Conservation (phyloP, 2,113 vertebrate genomes). For the Phalacrocorax brasilianus region DNA sequence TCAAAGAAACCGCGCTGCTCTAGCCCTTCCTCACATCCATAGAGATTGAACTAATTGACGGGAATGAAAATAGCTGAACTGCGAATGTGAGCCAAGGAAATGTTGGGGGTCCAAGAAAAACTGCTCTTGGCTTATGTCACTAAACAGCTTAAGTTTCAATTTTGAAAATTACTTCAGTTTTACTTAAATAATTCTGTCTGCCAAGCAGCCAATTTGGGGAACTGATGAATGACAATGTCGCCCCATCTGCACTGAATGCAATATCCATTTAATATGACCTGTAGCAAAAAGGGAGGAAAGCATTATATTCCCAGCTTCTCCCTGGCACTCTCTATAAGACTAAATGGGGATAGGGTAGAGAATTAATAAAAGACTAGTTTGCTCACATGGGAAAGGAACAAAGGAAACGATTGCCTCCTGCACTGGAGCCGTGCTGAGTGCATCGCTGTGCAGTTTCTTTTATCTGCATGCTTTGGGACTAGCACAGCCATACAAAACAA, state of each 20-base stretch:
- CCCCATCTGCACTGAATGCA: conserved; percentile 51
- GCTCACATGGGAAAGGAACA: conserved; percentile 41
- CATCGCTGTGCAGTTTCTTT: conserved; percentile 9
- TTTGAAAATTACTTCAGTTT: conserved; percentile 73
- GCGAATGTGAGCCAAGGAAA: conserved; percentile 60
- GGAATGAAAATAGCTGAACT: conserved; percentile 52
- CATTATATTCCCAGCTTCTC: conserved; percentile 37
- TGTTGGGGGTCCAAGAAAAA: conserved; percentile 68
- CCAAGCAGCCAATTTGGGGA: conserved; percentile 67
- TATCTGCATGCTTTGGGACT: conserved; percentile 34
- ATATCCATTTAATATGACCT: conserved; percentile 64
- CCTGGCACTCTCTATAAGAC: conserved; percentile 5
- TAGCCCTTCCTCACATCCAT: conserved; percentile 36
- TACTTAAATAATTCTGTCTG: conserved; percentile 69
- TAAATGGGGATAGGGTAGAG: not conserved
- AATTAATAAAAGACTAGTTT: conserved; percentile 48
- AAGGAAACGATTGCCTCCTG: conserved; percentile 34
- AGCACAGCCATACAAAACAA: not conserved
- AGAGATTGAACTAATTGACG: conserved; percentile 63
- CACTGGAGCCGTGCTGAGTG: conserved; percentile 27
- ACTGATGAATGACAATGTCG: conserved; percentile 47
- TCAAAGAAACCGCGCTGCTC: not conserved
- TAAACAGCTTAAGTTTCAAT: conserved; percentile 72
- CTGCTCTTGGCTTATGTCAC: conserved; percentile 57
- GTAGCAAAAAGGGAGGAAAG: conserved; percentile 39